Percentiles rank a stretch among this genome's conserved stretches.
Evolutionary conservation across 2,888 invertebrate genomes (phyloP).

Genomic region (Pteria penguin): DNA sequence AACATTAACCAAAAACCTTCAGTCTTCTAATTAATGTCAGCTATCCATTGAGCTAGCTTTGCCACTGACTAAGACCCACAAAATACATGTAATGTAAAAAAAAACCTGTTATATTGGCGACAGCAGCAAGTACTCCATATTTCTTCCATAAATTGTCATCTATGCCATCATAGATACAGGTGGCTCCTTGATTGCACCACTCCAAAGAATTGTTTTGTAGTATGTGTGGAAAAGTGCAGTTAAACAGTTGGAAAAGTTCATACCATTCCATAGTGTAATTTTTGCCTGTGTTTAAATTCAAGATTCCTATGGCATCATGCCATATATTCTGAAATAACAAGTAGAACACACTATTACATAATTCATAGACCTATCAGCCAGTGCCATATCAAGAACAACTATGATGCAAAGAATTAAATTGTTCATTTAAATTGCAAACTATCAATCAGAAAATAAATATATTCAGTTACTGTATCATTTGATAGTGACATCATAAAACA

Average conservation of each 20-base stretch:
- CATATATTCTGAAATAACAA: slow-evolving; percentile 73
- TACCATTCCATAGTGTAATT: slow-evolving; percentile 78
- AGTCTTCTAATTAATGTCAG: no score
- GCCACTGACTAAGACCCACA: no score
- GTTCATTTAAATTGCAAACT: no score
- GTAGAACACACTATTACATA: no score
- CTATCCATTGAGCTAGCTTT: no score
- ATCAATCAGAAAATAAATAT: no score
- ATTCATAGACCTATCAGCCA: no score
- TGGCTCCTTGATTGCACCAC: slow-evolving; percentile 78
- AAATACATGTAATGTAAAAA: not conserved
- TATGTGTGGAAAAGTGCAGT: slow-evolving; percentile 76
- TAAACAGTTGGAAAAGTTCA: slow-evolving; percentile 74
- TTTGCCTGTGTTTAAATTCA: slow-evolving; percentile 65
- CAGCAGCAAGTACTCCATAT: slow-evolving; percentile 70
- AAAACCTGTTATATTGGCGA: slow-evolving; percentile 68
- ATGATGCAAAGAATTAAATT: no score
- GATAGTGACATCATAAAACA: no score
- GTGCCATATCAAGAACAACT: no score
- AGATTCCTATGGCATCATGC: slow-evolving; percentile 76
- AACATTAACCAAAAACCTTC: no score
- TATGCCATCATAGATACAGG: slow-evolving; percentile 73
- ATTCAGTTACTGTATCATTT: no score
- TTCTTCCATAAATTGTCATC: slow-evolving; percentile 71
- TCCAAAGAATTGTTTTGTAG: slow-evolving; percentile 58